These are phyloP conservation scores for Lepilemur septentrionalis DNA, from an alignment of 2,797 vertebrate species.

Conservation along the genomic window DNA sequence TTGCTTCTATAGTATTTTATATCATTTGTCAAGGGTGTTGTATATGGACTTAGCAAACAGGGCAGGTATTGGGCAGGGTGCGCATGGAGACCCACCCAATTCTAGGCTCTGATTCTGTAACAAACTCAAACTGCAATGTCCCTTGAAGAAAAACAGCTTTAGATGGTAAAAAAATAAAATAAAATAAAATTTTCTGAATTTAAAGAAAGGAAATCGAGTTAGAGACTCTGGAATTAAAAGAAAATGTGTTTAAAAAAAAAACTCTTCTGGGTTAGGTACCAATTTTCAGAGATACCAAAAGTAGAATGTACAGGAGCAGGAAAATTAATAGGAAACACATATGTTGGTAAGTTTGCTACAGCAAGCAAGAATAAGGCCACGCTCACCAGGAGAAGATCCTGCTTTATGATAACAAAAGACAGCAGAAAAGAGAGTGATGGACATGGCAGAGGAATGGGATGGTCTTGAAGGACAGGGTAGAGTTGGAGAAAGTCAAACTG, in stretches of 20 bases:
- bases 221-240: not conserved
- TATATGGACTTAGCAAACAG: too few relatives aligned
- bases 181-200: not conserved
- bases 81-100: not conserved
- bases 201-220: not conserved
- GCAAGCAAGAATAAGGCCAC: not conserved
- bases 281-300: not conserved
- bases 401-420: not conserved
- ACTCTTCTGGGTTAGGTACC: not conserved
- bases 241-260: not conserved
- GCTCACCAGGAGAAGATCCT: not conserved
- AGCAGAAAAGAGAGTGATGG: not conserved
- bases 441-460: not conserved
- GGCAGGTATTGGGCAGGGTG: not conserved
- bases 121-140: not conserved
- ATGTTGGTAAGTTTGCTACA: not conserved
- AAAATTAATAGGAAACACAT: not conserved
- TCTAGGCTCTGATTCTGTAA: not conserved
- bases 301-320: not conserved
- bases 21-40: not conserved
- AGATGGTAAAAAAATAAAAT: not conserved
- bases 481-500: not conserved
- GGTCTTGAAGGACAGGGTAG: not conserved
- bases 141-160: not conserved
- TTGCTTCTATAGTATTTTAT: not conserved